Percentiles rank a stretch among this genome's conserved stretches.
Conservation (phyloP, 2,888 invertebrate genomes). For the Mylabris sibirica region DNA sequence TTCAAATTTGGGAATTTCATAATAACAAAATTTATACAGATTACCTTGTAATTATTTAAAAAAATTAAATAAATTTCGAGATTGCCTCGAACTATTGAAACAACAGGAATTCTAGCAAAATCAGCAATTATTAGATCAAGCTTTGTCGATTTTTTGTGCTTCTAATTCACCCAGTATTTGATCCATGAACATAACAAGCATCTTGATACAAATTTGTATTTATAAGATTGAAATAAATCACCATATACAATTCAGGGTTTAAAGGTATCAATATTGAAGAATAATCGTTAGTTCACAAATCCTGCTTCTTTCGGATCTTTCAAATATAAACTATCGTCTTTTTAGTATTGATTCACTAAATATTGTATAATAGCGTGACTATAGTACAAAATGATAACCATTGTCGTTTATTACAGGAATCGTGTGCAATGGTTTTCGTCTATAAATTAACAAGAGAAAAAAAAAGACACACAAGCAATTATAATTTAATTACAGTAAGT, state of each 20-base stretch:
- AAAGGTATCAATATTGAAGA: constrained; percentile 67
- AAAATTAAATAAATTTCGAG: neutral
- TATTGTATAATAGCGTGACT: constrained; percentile 75
- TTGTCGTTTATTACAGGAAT: constrained; percentile 77
- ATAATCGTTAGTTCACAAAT: constrained; percentile 69
- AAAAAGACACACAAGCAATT: neutral
- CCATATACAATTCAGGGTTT: neutral
- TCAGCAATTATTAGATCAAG: constrained; percentile 71
- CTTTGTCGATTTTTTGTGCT: constrained; percentile 65
- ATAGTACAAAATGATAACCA: constrained; percentile 74
- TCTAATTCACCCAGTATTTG: constrained; percentile 42
- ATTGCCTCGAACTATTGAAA: constrained; percentile 69
- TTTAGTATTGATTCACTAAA: constrained; percentile 71
- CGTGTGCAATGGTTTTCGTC: constrained; percentile 76
- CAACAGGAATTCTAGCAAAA: constrained; percentile 54
- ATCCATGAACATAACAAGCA: constrained; percentile 44
- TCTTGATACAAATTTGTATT: too few species aligned
- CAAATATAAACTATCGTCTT: constrained; percentile 71
- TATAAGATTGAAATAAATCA: neutral
- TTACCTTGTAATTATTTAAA: constrained; percentile 48
- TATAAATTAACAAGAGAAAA: constrained; percentile 54
- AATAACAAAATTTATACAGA: constrained; percentile 62
- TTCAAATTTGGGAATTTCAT: constrained; percentile 66
- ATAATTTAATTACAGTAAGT: constrained; percentile 22
- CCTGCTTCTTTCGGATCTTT: constrained; percentile 70